Base-by-base conservation (phyloP, 1,140 invertebrate genomes). In the Diachasmimorpha longicaudata region DNA sequence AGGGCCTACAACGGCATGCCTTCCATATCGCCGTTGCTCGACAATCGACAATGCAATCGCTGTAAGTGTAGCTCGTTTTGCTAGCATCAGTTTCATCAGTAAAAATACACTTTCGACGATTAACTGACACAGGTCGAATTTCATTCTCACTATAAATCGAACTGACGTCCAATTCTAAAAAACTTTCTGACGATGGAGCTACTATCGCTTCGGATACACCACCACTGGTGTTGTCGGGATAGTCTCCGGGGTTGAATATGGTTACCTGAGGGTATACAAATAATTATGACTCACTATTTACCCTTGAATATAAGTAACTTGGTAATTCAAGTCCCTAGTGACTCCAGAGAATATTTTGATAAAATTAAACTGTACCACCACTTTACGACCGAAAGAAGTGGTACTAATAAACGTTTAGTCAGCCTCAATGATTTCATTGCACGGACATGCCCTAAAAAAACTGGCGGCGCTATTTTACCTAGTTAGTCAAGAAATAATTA, bases 11-110 rank as follows among this genome's bases (percentile, higher is more conserved):
- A 13, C 88, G 83, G 77, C 92, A 93, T 0, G 90, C 79, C 0
- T 86, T 81, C 42, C 83, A 79, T 1, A 92, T 83, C 10, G 89
- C 85, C 5, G 83, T 83, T 0, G 90, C 83, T n/a, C 89, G 88
- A 79, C 92, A 93, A 21, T 88, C 83, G 1, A 90, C 85, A 5
- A 92, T 87, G 77, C 92, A 93, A 48, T 91, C 86, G 78, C 90
- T 92, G 78, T 90, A 91, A 16, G 90, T 91, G 78, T 92, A 93
- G 0, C 83, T 78, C 2, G 82, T 81, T 44, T 85, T 87, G 2
- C 84, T 72, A 0, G 79, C 73, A 2, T 70, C 46, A 11, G 79
- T 67, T 72, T 92, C 92, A 67, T 90, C 83, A 0, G 83, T 72
- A 76, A 92, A 92, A 3, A 90, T 83, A 75, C 92, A 93, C 25